Conservation (phyloP, 2,888 invertebrate genomes). For the Fragum whitleyi region DNA sequence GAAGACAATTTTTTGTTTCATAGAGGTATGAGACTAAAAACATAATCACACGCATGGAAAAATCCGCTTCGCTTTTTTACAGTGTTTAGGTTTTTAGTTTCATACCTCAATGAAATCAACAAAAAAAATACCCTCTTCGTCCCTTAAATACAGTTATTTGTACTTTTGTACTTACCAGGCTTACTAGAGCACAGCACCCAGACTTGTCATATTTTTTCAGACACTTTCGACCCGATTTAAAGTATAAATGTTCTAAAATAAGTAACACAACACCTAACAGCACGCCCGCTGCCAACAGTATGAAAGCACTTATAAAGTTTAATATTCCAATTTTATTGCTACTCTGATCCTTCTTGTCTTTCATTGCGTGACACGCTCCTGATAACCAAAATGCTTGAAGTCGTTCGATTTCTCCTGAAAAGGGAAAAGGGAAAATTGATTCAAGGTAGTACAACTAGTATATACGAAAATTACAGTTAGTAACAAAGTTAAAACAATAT, state of each 20-base stretch:
- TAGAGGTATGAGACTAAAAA: no score
- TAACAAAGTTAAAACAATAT: no score
- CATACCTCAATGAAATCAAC: no score
- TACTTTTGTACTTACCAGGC: conserved; percentile 95
- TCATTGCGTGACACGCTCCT: conserved; percentile 94
- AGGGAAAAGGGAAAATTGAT: no score
- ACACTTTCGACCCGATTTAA: conserved; percentile 89
- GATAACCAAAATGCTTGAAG: conserved; percentile 97
- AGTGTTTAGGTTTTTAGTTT: no score
- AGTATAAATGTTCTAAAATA: conserved; percentile 96
- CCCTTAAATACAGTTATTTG: no score
- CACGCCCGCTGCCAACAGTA: conserved; percentile 97
- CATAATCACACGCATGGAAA: no score
- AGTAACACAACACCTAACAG: conserved; percentile 94
- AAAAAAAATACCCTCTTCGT: no score
- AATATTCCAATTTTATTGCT: conserved; percentile 86
- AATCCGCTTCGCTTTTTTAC: no score
- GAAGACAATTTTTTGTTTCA: no score
- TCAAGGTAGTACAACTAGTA: no score
- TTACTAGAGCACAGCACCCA: conserved; percentile 97
- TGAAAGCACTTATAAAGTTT: conserved; percentile 98
- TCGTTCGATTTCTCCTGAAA: conserved; percentile 96
- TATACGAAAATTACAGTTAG: no score
- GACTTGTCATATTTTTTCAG: conserved; percentile 89
- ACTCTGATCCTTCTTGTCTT: conserved; percentile 92